Base-by-base conservation (phyloP, 2,113 vertebrate genomes). In the Prinia subflava region DNA sequence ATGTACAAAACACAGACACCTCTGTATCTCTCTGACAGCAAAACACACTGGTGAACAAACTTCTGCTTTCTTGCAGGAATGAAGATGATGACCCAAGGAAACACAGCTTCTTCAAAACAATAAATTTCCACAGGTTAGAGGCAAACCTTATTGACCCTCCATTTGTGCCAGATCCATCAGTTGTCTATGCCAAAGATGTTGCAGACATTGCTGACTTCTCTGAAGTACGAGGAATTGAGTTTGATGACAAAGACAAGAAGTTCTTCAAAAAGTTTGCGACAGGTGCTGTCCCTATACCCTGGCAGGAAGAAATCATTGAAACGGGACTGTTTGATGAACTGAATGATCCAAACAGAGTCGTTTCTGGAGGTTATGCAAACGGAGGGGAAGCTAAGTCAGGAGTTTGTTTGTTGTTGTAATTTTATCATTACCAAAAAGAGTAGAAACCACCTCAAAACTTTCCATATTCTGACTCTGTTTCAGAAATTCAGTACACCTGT, bases 161-260 rank as follows among this genome's bases (percentile, higher is more conserved):
- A 0, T 99, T 99, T 98, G 97, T 98, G 86, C 99, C 99, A 93
- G 99, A 99, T 92, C 98, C 99, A 83, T 98, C 98, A 4, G 98
- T 99, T 31, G 98, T 99, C 92, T 99, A 99, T 83, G 99, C 99
- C 95, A 99, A 99, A 97, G 99, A 99, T 94, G 91, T 99, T 7
- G 97, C 96, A 79, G 99, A 99, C 95, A 99, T 99, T 35, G 98
- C 98, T 13, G 99, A 99, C 90, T 99, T 99, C 97, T 99, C 99
- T 5, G 99, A 99, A 95, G 77, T 99, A 87, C 98, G 97, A 82
- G 99, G 99, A 86, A 97, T 99, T 9, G 98, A 98, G 86, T 98
- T 99, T 70, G 98, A 99, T n/a, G 97, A 98, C 75, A 99, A 99
- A 87, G 99, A 99, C 75, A 97, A 98, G 24, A 98, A 98, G 67